A percentile compares a stretch with the other conserved stretches of the same genome.
Evolutionary conservation across 1,140 invertebrate genomes (phyloP).

Genomic region (Cyclargus thomasi): DNA sequence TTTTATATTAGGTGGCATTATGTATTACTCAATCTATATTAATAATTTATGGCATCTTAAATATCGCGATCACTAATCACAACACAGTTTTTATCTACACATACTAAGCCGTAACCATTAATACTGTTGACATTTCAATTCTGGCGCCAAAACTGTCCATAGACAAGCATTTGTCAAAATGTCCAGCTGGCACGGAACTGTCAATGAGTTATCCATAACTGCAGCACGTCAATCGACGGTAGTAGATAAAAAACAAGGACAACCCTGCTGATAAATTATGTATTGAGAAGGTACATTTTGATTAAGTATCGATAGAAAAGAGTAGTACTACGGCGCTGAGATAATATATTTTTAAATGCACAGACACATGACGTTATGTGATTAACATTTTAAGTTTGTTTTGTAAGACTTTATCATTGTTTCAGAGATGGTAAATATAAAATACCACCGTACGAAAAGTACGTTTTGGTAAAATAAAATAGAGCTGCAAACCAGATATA

Average conservation of each 20-base stretch:
- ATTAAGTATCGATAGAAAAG: constrained; percentile 40
- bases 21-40: not conserved
- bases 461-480: too few species aligned
- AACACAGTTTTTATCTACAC: not conserved
- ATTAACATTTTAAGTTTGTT: too few species aligned
- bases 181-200: constrained; percentile 50
- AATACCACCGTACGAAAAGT: too few species aligned
- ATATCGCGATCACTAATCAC: not conserved
- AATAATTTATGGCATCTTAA: not conserved
- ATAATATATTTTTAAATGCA: not conserved
- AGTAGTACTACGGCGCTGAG: not conserved
- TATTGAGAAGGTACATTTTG: constrained; percentile 50
- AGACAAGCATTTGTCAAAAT: constrained; percentile 62
- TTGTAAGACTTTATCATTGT: too few species aligned
- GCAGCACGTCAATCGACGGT: constrained; percentile 37
- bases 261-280: constrained; percentile 38
- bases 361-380: not conserved
- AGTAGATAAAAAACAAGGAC: constrained; percentile 46
- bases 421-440: too few species aligned
- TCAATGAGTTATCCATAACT: constrained; percentile 49
- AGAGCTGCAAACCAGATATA: too few species aligned
- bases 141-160: constrained; percentile 38
- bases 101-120: constrained; percentile 31
- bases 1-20: too few species aligned
- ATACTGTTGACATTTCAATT: constrained; percentile 44